phyloP scores from a whole-genome alignment of 2,113 vertebrate genomes.

The Lophotis ruficrista region DNA sequence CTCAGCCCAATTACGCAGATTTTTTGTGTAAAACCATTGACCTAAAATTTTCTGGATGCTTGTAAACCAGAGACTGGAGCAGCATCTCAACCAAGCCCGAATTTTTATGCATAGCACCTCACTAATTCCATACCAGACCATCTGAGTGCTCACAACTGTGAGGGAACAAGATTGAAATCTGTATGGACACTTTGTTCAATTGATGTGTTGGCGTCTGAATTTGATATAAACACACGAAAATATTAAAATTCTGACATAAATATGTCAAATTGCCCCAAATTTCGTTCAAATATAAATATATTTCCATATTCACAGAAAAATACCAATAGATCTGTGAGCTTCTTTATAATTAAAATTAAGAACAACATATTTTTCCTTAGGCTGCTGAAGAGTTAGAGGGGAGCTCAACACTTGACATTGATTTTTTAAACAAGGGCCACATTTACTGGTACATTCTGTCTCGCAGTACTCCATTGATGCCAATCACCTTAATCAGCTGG shows the following conservation, averaged over 20 bases:
- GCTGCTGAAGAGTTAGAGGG: background rate
- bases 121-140: background rate
- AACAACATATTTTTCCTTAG: background rate
- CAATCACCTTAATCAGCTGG: slow-evolving; percentile 18
- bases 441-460: background rate
- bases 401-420: background rate
- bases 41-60: background rate
- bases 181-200: background rate
- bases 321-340: background rate
- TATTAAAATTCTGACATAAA: background rate
- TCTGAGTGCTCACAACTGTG: background rate
- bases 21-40: background rate
- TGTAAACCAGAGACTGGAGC: background rate
- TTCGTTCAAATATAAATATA: background rate
- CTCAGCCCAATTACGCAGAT: background rate
- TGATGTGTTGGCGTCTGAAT: background rate
- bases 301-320: background rate
- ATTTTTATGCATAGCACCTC: background rate
- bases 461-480: background rate
- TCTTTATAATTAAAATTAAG: background rate
- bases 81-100: background rate
- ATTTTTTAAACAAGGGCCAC: background rate
- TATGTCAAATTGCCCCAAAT: background rate
- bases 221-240: background rate
- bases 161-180: background rate